These are phyloP conservation scores for Morone chrysops DNA, from an alignment of 2,113 vertebrate species.

Conservation along the genomic window DNA sequence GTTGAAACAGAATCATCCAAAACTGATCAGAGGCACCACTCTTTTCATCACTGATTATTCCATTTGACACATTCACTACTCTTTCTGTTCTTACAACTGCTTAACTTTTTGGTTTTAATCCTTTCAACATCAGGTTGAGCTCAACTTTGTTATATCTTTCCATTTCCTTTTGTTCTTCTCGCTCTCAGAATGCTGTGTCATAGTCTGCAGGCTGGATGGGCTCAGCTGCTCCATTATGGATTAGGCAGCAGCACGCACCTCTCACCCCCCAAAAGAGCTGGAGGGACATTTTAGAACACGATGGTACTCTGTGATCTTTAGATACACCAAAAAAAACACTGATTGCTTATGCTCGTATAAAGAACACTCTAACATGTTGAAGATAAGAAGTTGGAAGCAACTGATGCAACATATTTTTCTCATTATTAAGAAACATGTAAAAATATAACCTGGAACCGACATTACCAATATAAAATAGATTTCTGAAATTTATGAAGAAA, in stretches of 20 bases:
- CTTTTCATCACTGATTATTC: slow-evolving; percentile 26
- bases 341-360: neutral
- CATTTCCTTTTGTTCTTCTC: slow-evolving; percentile 9
- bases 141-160: slow-evolving; percentile 6
- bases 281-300: slow-evolving; percentile 17
- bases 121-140: neutral
- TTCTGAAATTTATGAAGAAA: slow-evolving; percentile 21
- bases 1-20: slow-evolving; percentile 41
- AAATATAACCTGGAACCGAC: neutral
- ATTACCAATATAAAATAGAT: neutral
- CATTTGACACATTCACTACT: slow-evolving; percentile 24
- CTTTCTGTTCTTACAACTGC: neutral
- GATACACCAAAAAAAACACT: neutral
- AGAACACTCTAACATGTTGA: neutral
- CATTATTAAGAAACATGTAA: neutral
- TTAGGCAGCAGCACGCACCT: slow-evolving; percentile 31
- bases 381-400: neutral
- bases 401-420: neutral
- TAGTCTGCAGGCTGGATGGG: slow-evolving; percentile 33
- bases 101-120: neutral
- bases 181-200: slow-evolving; percentile 56
- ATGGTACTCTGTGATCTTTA: slow-evolving; percentile 9
- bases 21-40: slow-evolving; percentile 23
- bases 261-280: slow-evolving; percentile 13
- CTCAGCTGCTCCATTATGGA: slow-evolving; percentile 70